Evolutionary conservation across 1,140 invertebrate genomes (phyloP).

Genomic region (Megalonaias nervosa): DNA sequence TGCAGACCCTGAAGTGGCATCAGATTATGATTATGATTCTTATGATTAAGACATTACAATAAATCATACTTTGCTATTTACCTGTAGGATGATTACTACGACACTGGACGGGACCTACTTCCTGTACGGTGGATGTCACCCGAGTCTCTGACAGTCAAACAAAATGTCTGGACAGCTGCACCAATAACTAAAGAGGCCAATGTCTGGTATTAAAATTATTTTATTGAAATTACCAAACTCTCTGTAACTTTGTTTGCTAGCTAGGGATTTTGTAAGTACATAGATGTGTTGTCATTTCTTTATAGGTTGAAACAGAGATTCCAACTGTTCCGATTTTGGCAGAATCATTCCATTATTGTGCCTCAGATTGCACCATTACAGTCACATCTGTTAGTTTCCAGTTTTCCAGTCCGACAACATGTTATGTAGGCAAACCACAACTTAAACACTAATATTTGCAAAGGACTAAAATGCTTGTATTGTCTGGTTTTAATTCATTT

Average conservation of each 20-base stretch:
- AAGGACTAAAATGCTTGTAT: no score
- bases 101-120: conserved; percentile 76
- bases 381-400: no score
- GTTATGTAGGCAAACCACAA: no score
- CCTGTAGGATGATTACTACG: conserved; percentile 79
- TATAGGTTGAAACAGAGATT: no score
- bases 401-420: no score
- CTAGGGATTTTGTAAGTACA: no score
- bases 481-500: no score
- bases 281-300: no score
- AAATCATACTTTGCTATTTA: conserved; percentile 1
- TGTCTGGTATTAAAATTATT: conserved; percentile 65
- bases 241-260: conserved; percentile 1
- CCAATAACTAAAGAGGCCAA: conserved; percentile 71
- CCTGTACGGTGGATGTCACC: conserved; percentile 86
- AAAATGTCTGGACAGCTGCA: conserved; percentile 80
- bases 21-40: background rate
- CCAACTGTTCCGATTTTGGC: no score
- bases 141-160: conserved; percentile 80
- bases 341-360: no score
- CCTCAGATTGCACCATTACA: no score
- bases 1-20: background rate
- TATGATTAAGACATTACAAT: background rate
- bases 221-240: background rate
- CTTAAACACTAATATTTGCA: no score